These are phyloP conservation scores for Hirtodrosophila cameraria DNA, from an alignment of 2,888 invertebrate genomes.

Conservation along the genomic window DNA sequence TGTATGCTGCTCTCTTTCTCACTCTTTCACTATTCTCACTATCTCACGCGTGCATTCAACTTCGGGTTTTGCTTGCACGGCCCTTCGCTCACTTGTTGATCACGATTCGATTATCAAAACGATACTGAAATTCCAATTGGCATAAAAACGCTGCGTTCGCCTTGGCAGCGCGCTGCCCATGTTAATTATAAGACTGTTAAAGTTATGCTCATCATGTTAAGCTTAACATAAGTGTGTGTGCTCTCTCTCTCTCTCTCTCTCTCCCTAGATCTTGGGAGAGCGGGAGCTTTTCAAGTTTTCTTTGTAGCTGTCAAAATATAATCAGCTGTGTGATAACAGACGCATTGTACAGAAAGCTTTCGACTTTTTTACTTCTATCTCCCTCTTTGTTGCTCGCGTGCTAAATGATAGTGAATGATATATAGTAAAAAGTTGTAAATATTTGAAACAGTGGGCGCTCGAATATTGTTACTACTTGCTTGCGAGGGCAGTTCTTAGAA, in stretches of 20 bases:
- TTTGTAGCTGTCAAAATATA: slow-evolving; percentile 12
- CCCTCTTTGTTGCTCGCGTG: slow-evolving; percentile 1
- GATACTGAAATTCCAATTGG: slow-evolving; percentile 43
- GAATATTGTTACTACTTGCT: no score
- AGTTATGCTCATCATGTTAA: slow-evolving; percentile 28
- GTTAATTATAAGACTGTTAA: slow-evolving; percentile 43
- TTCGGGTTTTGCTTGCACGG: neutral
- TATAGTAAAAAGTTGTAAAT: no score
- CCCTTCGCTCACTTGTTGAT: slow-evolving; percentile 37
- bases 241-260: slow-evolving; percentile 3
- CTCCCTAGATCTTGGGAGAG: slow-evolving; percentile 15
- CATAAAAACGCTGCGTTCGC: slow-evolving; percentile 12
- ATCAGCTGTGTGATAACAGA: slow-evolving; percentile 53
- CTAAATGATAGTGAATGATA: neutral
- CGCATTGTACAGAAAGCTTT: slow-evolving; percentile 5
- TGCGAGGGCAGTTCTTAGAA: no score
- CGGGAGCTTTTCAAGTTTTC: slow-evolving; percentile 21
- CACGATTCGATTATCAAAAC: slow-evolving; percentile 53
- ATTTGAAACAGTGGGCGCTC: no score
- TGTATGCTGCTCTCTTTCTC: slow-evolving; percentile 8
- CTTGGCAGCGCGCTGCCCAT: slow-evolving; percentile 3
- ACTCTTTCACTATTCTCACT: neutral
- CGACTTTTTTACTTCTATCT: neutral
- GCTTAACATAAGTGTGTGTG: slow-evolving; percentile 6
- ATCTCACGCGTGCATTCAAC: slow-evolving; percentile 6